Evolutionary conservation across 2,797 vertebrate species (phyloP), one percentile per base, ranked within the genome.

Genomic region (Phoeniculus purpureus): DNA sequence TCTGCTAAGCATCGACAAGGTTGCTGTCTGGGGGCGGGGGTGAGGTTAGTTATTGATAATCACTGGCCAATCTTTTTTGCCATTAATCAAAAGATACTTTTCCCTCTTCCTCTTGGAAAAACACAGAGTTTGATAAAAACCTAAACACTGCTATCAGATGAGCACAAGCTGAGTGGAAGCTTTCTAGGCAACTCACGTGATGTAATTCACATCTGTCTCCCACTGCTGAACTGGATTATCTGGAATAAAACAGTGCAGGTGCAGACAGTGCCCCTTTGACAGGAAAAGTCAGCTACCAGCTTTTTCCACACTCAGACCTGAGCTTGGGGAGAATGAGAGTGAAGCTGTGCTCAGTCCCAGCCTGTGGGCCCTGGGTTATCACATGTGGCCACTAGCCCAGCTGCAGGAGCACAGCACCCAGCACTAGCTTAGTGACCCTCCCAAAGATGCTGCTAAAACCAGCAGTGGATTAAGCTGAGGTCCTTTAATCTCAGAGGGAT

Each of bases 371-470:
- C 40, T 40, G 40, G 40, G 10, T 40, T 40, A 40, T 40, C 40
- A 40, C 43, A 43, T 43, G 43, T 43, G 43, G 43, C 43, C 43
- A 43, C 12, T 15, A 43, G 40, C 47, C 52, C 31, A 3, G 34
- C 43, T 32, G 62, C 26, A 26, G 79, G 67, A 62, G 56, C 61
- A 12, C 68, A 27, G 66, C 31, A 25, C 16, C 6, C 2, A 26
- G 48, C 12, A 4, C 0, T 2, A 45, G n/a, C 18, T 54, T 50
- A 15, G 7, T 2, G 31, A 23, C 22, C 9, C 29, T 9, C n/a
- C 78, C 73, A 40, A 65, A 60, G 2, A 26, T 3, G 15, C 13
- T 51, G 67, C n/a, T 55, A 20, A 75, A 78, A 79, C 0, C 40
- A 60, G 47, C 27, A 55, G 51, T 18, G 76, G 52, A 9, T 68